These are phyloP conservation scores for Clarias laeviceps DNA, from an alignment of 2,797 vertebrate genomes.

Conservation along the genomic window DNA sequence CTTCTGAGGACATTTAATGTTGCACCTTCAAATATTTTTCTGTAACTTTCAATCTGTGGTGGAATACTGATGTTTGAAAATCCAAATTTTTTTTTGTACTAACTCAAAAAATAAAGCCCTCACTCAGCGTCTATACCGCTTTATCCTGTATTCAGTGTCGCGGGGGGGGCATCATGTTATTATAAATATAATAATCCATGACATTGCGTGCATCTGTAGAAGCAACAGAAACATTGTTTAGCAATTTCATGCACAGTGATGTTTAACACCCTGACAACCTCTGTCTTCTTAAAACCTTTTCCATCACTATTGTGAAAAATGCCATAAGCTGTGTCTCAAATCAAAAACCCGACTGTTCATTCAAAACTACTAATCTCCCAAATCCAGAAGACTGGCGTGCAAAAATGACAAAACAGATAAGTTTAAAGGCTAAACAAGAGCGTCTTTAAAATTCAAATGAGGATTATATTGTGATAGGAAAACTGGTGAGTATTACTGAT, in stretches of 20 bases:
- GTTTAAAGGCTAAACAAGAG: neutral
- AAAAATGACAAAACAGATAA: neutral
- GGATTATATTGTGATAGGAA: neutral
- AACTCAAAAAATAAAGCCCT: too few species aligned
- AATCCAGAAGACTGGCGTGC: neutral
- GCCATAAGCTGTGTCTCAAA: neutral
- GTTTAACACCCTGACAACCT: neutral
- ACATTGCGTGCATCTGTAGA: neutral
- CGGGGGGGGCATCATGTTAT: too few species aligned
- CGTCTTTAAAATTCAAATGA: neutral
- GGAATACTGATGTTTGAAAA: too few species aligned
- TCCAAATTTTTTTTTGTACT: too few species aligned
- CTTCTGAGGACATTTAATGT: too few species aligned
- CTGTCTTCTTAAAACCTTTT: neutral
- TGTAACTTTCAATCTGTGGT: too few species aligned
- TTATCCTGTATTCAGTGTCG: too few species aligned
- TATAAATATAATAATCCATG: too few species aligned
- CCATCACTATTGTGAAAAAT: too few species aligned
- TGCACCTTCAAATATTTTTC: too few species aligned
- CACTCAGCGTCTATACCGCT: too few species aligned
- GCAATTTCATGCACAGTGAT: constrained; percentile 1
- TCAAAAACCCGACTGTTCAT: neutral
- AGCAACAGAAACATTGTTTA: neutral
- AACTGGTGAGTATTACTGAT: neutral
- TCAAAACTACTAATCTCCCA: neutral